These are phyloP conservation scores for Diachrysia chrysitis DNA, from an alignment of 2,888 invertebrate genomes.

Conservation along the genomic window DNA sequence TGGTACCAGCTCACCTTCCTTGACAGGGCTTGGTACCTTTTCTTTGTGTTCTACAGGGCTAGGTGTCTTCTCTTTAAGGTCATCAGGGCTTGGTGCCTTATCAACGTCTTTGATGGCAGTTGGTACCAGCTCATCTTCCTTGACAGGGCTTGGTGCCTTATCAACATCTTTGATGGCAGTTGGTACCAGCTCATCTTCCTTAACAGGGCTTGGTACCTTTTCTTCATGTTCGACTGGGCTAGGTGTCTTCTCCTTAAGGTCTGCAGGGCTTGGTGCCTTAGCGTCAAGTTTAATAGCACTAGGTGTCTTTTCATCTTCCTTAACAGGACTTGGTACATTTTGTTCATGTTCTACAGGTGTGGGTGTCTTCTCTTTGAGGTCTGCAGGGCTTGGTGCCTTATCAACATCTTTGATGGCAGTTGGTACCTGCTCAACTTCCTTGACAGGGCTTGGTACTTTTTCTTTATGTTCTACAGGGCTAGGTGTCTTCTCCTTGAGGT, in stretches of 20 bases:
- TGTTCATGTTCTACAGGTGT: background rate
- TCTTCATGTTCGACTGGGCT: slow-evolving; percentile 10
- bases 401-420: no score
- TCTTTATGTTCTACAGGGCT: background rate
- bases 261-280: slow-evolving; percentile 6
- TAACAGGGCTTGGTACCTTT: slow-evolving; percentile 29
- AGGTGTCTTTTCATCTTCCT: slow-evolving; percentile 17
- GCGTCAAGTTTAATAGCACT: background rate
- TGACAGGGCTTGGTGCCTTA: slow-evolving; percentile 17
- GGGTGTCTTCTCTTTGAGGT: background rate
- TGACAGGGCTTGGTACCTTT: background rate
- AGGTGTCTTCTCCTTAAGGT: slow-evolving; percentile 1
- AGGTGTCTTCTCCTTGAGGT: slow-evolving; percentile 7
- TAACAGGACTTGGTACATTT: slow-evolving; percentile 10
- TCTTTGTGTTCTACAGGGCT: no score
- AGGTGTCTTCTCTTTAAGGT: no score
- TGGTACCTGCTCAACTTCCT: no score
- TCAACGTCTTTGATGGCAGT: no score
- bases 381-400: no score
- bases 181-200: slow-evolving; percentile 10
- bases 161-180: no score
- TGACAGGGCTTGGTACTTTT: no score
- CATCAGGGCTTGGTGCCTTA: slow-evolving; percentile 7
- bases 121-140: background rate
- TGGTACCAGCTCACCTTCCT: slow-evolving; percentile 7